These are phyloP conservation scores for Scolopax mira DNA, from an alignment of 2,113 vertebrate species.

Conservation along the genomic window DNA sequence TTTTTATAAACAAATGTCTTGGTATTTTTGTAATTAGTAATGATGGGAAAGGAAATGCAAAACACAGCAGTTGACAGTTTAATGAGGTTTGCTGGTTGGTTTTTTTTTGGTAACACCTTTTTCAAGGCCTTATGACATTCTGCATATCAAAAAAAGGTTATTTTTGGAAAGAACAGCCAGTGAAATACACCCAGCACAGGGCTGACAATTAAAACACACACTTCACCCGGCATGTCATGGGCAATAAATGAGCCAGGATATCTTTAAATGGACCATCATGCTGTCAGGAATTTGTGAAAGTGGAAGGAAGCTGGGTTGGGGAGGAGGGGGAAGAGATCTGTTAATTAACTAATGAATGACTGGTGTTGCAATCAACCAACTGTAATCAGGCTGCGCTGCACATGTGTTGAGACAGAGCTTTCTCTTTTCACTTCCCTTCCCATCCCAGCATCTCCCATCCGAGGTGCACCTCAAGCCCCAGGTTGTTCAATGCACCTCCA, in stretches of 20 bases:
- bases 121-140: not conserved
- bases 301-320: not conserved
- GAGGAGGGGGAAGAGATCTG: not conserved
- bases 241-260: not conserved
- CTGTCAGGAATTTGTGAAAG: not conserved
- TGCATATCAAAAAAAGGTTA: not conserved
- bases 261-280: constrained; percentile 5
- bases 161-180: not conserved
- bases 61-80: constrained; percentile 36
- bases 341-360: constrained; percentile 8
- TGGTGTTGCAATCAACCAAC: not conserved
- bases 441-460: not conserved
- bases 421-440: not conserved
- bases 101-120: not conserved
- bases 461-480: not conserved
- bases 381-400: not conserved
- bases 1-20: constrained; percentile 13
- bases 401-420: not conserved
- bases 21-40: constrained; percentile 52
- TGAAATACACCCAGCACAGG: not conserved
- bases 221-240: not conserved
- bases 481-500: not conserved
- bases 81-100: not conserved
- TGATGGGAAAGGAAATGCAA: constrained; percentile 39
- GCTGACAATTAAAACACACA: constrained; percentile 23